These are phyloP conservation scores for Eugnorisma glareosa DNA, from an alignment of 2,888 invertebrate species.

Conservation along the genomic window DNA sequence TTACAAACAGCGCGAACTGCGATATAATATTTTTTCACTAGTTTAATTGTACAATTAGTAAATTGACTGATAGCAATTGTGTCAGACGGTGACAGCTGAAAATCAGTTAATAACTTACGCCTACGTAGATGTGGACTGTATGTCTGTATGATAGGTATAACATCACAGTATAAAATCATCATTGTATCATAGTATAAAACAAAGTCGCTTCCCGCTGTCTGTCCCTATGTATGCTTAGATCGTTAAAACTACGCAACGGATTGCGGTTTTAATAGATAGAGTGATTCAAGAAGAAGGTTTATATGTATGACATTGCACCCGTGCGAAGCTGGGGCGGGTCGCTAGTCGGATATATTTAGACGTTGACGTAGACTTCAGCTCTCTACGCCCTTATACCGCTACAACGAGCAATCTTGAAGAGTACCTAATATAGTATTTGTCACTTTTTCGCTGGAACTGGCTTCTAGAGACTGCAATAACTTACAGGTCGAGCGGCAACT, in stretches of 20 bases:
- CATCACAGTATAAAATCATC: too few relatives aligned
- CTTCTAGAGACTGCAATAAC: not conserved
- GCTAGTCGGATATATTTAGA: conserved; percentile 2
- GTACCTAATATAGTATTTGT: not conserved
- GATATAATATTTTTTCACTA: conserved; percentile 7
- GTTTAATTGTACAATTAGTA: conserved; percentile 28
- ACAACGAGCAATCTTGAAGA: conserved; percentile 24
- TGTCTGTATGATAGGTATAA: too few relatives aligned
- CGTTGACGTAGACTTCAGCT: not conserved
- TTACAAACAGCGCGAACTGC: not conserved
- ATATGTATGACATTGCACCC: too few relatives aligned
- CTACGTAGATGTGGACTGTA: conserved; percentile 2
- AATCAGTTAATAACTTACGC: conserved; percentile 38
- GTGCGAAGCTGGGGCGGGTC: too few relatives aligned
- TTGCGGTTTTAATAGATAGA: too few relatives aligned
- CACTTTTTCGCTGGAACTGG: not conserved
- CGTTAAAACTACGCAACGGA: too few relatives aligned
- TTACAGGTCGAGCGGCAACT: not conserved
- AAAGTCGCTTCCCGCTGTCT: too few relatives aligned
- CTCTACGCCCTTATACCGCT: conserved; percentile 26
- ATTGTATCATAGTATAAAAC: too few relatives aligned
- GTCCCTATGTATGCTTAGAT: too few relatives aligned
- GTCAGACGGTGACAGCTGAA: conserved; percentile 21
- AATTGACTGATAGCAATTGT: conserved; percentile 20
- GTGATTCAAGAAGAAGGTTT: too few relatives aligned